Base-by-base conservation (phyloP, 2,113 vertebrate species). In the Perognathus longimembris region DNA sequence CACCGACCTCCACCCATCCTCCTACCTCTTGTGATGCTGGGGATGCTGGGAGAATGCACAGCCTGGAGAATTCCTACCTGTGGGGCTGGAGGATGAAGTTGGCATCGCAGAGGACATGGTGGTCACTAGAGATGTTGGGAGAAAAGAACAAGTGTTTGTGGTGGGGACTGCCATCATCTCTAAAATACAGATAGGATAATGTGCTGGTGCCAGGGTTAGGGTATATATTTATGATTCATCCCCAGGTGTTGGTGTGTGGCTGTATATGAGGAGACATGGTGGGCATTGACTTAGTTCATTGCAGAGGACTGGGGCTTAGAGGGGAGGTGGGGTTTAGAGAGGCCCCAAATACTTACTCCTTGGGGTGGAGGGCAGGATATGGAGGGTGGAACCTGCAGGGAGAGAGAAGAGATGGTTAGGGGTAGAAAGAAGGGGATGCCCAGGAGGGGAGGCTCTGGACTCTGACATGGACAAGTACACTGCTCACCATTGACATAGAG, bases 81-180 rank as follows among this genome's bases (percentile, higher is more conserved):
- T 50, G 45, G 83, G 21, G 6, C 83, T 83, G 36, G 64, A 89
- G 69, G 79, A 36, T 21, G 45, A 10, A 9, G 28, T 54, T 1
- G 12, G 38, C 21, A 61, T 78, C 36, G 3, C 24, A 11, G 38
- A 8, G 63, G 90, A 97, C 97, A 82, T 89, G 96, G 61, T 92
- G 64, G 45, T 50, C 85, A n/a, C 66, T 78, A 64, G 93, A 61
- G 6, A 97, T 88, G 30, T 22, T 87, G 92, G 94, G 97, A 81
- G 91, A 36, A 54, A 69, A 36, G 67, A 17, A 6, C 22, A 30
- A 3, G 26, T 87, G 18, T 94, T 95, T 91, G 96, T 30, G 24
- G 38, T 22, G 36, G 26, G 91, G 97, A 85, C 96, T 38, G 42
- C 90, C 86, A 26, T 5, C 28, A 24, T 2, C 17, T 61, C 50